Conservation (phyloP, 2,113 vertebrate species). For the Muscicapa adusta region DNA sequence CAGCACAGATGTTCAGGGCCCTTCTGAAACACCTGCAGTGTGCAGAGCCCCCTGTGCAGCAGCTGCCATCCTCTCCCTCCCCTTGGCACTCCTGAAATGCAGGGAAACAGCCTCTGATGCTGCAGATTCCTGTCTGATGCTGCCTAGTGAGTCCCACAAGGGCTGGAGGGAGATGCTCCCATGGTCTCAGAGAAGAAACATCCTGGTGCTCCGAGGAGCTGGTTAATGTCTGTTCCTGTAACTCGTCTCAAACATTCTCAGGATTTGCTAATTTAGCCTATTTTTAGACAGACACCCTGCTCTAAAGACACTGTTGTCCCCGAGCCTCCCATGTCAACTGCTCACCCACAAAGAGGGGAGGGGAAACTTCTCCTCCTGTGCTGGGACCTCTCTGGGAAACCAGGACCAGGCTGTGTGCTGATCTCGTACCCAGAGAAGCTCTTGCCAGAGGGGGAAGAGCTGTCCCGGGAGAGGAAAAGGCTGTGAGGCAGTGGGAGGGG, state of each 20-base stretch:
- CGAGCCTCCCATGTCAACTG: background rate
- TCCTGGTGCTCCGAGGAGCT: background rate
- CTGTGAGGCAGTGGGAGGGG: background rate
- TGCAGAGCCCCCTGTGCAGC: background rate
- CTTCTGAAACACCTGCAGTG: background rate
- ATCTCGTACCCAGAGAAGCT: background rate
- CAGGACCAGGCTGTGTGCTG: background rate
- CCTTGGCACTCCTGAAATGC: background rate
- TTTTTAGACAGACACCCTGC: background rate
- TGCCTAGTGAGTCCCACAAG: background rate
- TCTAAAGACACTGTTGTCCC: background rate
- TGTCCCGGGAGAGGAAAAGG: background rate
- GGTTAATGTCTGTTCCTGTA: background rate
- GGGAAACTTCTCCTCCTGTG: background rate
- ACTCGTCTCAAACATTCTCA: background rate
- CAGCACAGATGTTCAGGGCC: background rate
- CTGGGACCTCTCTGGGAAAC: background rate
- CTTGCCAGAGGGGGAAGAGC: background rate
- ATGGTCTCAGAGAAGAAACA: background rate
- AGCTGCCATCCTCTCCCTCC: background rate
- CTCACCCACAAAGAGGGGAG: background rate
- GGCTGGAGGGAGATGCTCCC: background rate
- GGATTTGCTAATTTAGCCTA: background rate
- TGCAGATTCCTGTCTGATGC: background rate
- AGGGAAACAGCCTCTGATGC: background rate